Base-by-base conservation (phyloP, 2,888 invertebrate species). In the Coleophora flavipennella region DNA sequence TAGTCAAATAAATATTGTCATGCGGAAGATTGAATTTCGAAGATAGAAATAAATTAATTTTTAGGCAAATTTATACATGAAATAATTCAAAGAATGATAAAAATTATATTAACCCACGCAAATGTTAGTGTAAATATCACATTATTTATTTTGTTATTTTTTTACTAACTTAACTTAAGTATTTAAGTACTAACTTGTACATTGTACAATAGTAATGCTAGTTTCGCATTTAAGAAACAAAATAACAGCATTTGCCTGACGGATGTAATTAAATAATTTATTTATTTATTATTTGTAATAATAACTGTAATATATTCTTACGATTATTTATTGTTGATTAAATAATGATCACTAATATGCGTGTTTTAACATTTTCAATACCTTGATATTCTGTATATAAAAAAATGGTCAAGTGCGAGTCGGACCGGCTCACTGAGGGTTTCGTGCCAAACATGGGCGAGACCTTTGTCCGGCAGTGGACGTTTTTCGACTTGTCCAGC, bases 161-260 rank as follows among this genome's bases (percentile, higher is more conserved):
- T 73, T 68, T 66, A 62, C 38, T 42, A 20, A 13, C 31, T 55
- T 58, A 57, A 29, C 10, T 29, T 55, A 60, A 62, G 58, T 57
- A 50, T 48, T 53, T 51, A 55, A 55, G 66, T 64, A 71, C 69
- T 76, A 65, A 75, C 70, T 70, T 72, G 74, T 77, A 75, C 67
- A 72, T 62, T 62, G 49, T n/a, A 56, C 55, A 53, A 42, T 20
- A 4, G 6, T 4, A 4, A 20, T 40, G 66, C 67, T 74, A 57
- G 64, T 77, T 72, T 72, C 73, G 83, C 83, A 81, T 81, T 83
- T 83, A 81, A 31, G 20, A 13, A 48, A 61, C 53, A 59, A 59
- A 60, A 54, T 52, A 59, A 59, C 59, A 62, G 65, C 61, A 65
- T 69, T 72, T 67, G 62, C 54, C 58, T 58, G 55, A 57, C 35